A percentile compares a stretch with the other conserved stretches of the same genome.
These are phyloP conservation scores for Sebastes taczanowskii DNA, from an alignment of 2,797 vertebrate species.

Conservation along the genomic window DNA sequence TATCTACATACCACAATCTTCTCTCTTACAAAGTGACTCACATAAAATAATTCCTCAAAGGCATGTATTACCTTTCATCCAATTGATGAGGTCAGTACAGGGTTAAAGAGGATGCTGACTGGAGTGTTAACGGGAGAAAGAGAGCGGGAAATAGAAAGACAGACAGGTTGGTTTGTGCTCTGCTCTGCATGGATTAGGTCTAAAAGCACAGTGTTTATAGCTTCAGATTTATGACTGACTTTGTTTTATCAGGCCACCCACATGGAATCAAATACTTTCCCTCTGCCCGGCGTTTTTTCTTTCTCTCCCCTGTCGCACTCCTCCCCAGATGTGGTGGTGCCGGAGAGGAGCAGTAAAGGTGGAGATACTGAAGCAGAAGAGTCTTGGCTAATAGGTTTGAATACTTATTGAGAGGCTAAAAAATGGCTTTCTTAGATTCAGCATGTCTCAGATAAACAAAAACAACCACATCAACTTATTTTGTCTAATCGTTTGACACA, in stretches of 20 bases:
- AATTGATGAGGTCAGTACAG: constrained; percentile 6
- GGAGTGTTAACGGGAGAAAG: background rate
- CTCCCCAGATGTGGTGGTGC: background rate
- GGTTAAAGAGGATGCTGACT: constrained; percentile 4
- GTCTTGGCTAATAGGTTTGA: background rate
- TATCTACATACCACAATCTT: background rate
- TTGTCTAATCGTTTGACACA: background rate
- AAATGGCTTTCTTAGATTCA: background rate
- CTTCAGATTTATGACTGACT: constrained; percentile 65
- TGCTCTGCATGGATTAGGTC: constrained; percentile 53
- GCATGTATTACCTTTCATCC: background rate
- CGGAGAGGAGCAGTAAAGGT: background rate
- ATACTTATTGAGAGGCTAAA: background rate
- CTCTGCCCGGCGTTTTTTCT: background rate
- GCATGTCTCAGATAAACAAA: background rate
- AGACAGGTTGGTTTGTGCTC: constrained; percentile 30
- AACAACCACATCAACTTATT: too few species aligned
- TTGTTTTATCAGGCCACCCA: constrained; percentile 76
- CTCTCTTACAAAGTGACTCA: background rate
- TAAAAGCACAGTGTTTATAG: constrained; percentile 69
- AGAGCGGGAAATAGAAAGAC: background rate
- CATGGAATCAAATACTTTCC: constrained; percentile 53
- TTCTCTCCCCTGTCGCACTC: background rate
- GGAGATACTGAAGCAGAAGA: background rate
- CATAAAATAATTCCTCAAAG: background rate